These are phyloP conservation scores for Heliconius sara DNA, from an alignment of 2,888 invertebrate species.

Conservation along the genomic window DNA sequence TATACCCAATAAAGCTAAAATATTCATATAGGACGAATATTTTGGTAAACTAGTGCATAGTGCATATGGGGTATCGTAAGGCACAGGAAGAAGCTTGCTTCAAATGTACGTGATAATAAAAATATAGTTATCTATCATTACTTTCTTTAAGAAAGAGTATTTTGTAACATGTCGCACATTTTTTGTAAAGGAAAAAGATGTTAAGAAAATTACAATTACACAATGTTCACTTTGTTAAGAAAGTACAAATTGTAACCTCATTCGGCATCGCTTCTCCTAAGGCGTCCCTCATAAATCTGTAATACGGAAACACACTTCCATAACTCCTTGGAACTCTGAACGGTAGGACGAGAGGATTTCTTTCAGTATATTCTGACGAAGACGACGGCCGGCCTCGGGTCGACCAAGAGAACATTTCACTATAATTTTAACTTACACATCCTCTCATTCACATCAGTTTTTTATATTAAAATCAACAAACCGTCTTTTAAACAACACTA, in stretches of 20 bases:
- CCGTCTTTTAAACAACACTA: conserved; percentile 40
- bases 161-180: neutral
- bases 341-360: conserved; percentile 71
- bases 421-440: conserved; percentile 61
- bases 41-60: neutral
- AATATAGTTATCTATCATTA: neutral
- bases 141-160: neutral
- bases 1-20: neutral
- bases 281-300: conserved; percentile 83
- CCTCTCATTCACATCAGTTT: conserved; percentile 52
- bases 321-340: conserved; percentile 82
- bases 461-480: neutral
- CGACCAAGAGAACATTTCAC: conserved; percentile 59
- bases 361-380: conserved; percentile 60
- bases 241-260: conserved; percentile 60
- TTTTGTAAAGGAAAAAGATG: neutral
- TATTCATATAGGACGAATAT: neutral
- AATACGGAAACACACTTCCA: conserved; percentile 86
- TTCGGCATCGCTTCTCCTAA: conserved; percentile 65
- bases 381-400: conserved; percentile 61
- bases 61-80: neutral
- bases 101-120: neutral
- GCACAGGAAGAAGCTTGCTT: neutral
- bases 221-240: neutral
- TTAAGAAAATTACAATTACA: neutral